A percentile compares a stretch with the other conserved stretches of the same genome.
Conservation (phyloP, 2,113 vertebrate genomes). For the Rissa tridactyla region DNA sequence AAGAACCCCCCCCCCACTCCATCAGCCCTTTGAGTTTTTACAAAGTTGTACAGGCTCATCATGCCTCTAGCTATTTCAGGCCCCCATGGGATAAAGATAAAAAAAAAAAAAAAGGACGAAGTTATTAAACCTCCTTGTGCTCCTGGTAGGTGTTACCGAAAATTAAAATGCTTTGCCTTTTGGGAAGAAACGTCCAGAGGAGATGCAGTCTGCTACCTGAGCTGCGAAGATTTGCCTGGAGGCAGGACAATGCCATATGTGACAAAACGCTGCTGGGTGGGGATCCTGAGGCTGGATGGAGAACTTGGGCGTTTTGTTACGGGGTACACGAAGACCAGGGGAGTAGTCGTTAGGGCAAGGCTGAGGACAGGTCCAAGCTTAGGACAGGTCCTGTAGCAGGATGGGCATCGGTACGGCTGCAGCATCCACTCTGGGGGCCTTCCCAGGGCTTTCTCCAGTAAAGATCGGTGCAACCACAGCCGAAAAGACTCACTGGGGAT, state of each 20-base stretch:
- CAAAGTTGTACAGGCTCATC: not conserved
- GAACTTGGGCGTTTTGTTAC: accelerated
- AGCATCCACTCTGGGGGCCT: not conserved
- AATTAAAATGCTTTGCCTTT: not conserved
- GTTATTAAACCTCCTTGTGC: not conserved
- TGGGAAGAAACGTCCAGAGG: not conserved
- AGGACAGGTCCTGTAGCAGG: accelerated
- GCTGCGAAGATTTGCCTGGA: not conserved
- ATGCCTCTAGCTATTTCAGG: not conserved
- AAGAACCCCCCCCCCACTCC: not conserved
- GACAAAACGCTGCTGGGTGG: accelerated
- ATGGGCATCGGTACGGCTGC: not conserved
- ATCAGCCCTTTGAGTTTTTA: not conserved
- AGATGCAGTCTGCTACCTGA: not conserved
- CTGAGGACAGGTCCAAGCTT: not conserved
- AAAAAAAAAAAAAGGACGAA: not conserved
- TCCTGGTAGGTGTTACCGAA: not conserved
- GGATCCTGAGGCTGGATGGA: not conserved
- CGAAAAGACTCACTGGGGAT: not conserved
- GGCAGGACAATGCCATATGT: not conserved
- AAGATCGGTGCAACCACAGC: not conserved
- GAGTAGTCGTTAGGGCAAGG: not conserved
- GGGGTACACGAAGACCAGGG: accelerated
- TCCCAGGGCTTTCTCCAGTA: not conserved
- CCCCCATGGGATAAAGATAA: accelerated